A percentile compares a stretch with the other conserved stretches of the same genome.
phyloP scores from a whole-genome alignment of 2,888 invertebrate species.

The Nesidiocoris tenuis region DNA sequence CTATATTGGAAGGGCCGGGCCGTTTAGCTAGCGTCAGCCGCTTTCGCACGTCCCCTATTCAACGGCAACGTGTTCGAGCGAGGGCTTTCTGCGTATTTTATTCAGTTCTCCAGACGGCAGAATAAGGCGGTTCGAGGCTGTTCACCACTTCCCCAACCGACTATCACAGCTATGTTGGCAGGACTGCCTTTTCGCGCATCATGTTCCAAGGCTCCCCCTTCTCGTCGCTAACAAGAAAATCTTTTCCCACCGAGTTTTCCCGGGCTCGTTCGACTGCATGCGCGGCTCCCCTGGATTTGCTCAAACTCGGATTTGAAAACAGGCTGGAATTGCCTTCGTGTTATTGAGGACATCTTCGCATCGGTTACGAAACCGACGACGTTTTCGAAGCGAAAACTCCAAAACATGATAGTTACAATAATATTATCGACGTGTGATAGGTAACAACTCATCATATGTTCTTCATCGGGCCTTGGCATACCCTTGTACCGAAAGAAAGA shows the following conservation, averaged over 20 bases:
- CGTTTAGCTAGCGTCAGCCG: neutral
- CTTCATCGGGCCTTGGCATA: no score
- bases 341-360: no score
- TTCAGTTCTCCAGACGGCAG: neutral
- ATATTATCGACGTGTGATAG: no score
- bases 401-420: no score
- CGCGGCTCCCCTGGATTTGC: neutral
- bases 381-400: no score
- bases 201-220: neutral
- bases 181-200: neutral
- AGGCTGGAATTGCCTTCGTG: no score
- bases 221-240: neutral
- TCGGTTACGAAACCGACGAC: no score
- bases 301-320: neutral
- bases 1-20: neutral
- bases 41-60: neutral
- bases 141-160: neutral
- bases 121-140: neutral
- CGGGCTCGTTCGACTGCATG: neutral
- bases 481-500: no score
- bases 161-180: neutral
- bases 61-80: neutral
- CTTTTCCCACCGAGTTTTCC: neutral
- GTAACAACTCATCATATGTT: no score
- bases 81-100: neutral